phyloP scores from a whole-genome alignment of 2,113 vertebrate genomes.

The Phylloscopus trochiloides region DNA sequence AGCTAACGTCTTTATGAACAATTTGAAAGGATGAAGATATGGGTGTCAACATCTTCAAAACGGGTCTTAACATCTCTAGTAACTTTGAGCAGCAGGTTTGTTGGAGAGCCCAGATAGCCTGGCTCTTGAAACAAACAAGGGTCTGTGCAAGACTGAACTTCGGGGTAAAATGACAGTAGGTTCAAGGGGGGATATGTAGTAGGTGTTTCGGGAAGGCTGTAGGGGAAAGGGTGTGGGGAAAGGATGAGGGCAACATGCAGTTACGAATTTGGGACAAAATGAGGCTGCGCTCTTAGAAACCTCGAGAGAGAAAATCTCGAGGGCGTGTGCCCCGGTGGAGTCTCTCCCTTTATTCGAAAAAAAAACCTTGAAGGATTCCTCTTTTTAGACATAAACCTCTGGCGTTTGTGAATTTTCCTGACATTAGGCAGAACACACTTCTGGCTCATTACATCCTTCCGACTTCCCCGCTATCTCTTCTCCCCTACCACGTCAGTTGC shows the following conservation, averaged over 20 bases:
- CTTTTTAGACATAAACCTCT: not conserved
- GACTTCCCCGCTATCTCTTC: not conserved
- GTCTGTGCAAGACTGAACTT: not conserved
- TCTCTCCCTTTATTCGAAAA: no score
- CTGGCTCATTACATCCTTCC: not conserved
- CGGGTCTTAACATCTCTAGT: not conserved
- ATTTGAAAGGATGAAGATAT: not conserved
- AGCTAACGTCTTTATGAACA: not conserved
- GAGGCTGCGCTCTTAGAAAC: not conserved
- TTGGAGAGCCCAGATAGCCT: no score
- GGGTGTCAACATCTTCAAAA: not conserved
- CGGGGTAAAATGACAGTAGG: not conserved
- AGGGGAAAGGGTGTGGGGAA: not conserved
- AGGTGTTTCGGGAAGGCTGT: not conserved
- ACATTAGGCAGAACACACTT: no score
- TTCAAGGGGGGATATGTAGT: rapidly evolving
- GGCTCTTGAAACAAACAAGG: not conserved
- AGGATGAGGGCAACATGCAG: no score
- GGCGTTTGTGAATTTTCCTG: not conserved
- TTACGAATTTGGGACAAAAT: not conserved
- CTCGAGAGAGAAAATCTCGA: not conserved
- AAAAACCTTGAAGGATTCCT: not conserved
- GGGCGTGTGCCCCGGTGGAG: no score
- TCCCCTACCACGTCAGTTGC: rapidly evolving
- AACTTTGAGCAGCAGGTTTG: not conserved